A percentile compares a stretch with the other conserved stretches of the same genome.
Evolutionary conservation across 2,113 vertebrate species (phyloP).

Genomic region (Dolichallabes microphthalmus): DNA sequence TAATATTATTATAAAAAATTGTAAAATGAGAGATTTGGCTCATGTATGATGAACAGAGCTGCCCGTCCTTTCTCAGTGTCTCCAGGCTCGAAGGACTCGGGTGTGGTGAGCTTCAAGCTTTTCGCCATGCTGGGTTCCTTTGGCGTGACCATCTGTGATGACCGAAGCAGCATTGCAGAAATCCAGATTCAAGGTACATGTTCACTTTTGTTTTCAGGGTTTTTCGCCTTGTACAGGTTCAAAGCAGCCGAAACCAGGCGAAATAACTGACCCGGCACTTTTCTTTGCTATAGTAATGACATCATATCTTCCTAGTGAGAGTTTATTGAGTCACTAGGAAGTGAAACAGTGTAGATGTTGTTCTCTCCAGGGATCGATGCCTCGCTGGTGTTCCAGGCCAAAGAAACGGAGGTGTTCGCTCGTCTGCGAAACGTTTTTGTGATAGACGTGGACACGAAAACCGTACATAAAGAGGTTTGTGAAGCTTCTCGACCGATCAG

Average conservation of each 20-base stretch:
- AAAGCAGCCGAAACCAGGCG: not conserved
- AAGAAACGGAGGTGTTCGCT: slow-evolving; percentile 80
- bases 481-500: not conserved
- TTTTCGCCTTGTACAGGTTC: not conserved
- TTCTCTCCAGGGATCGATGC: slow-evolving; percentile 81
- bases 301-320: not conserved
- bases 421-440: slow-evolving; percentile 88
- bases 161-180: slow-evolving; percentile 84
- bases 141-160: slow-evolving; percentile 83
- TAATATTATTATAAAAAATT: not conserved
- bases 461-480: slow-evolving; percentile 86
- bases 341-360: too few species aligned
- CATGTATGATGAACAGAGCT: not conserved
- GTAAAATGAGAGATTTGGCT: not conserved
- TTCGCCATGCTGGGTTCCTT: slow-evolving; percentile 86
- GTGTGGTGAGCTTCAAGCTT: slow-evolving; percentile 83
- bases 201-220: not conserved
- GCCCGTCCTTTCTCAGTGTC: slow-evolving; percentile 50
- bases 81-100: slow-evolving; percentile 72
- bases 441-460: slow-evolving; percentile 82
- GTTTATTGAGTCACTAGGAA: too few species aligned
- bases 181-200: slow-evolving; percentile 87
- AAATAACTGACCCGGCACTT: not conserved
- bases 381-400: slow-evolving; percentile 79
- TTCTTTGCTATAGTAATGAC: not conserved